Conservation (phyloP, 2,888 invertebrate genomes). For the Podotricha telesiphe region DNA sequence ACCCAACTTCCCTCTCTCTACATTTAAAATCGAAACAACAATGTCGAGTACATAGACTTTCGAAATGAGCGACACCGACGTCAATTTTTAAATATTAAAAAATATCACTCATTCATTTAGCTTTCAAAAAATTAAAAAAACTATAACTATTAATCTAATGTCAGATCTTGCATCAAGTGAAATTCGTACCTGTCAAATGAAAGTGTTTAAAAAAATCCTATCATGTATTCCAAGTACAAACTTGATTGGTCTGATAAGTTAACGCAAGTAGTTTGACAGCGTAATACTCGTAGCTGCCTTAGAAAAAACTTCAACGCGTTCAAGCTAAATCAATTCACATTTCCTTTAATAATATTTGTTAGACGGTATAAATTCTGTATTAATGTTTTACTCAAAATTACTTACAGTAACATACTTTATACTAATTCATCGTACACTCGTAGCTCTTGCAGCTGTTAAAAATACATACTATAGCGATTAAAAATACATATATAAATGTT, state of each 20-base stretch:
- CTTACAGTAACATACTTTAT: neutral
- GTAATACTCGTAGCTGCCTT: constrained; percentile 3
- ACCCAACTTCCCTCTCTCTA: too few relatives aligned
- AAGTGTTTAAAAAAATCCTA: constrained; percentile 6
- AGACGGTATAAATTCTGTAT: neutral
- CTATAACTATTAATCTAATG: neutral
- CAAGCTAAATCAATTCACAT: neutral
- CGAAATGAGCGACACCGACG: too few relatives aligned
- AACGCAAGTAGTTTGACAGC: constrained; percentile 26
- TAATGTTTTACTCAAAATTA: neutral
- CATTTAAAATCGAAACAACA: too few relatives aligned
- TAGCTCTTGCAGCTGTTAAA: too few relatives aligned
- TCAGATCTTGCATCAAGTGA: constrained; percentile 17
- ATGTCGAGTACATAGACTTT: too few relatives aligned
- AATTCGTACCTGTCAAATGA: constrained; percentile 22
- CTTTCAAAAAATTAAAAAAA: constrained; percentile 7
- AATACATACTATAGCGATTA: too few relatives aligned
- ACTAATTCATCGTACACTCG: neutral
- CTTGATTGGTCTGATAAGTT: constrained; percentile 9
- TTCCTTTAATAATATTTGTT: neutral
- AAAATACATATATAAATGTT: too few relatives aligned
- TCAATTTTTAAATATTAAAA: neutral
- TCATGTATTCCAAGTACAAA: constrained; percentile 11
- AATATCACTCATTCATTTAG: neutral
- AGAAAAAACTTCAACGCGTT: constrained; percentile 26